Percentiles rank a stretch among this genome's conserved stretches.
Evolutionary conservation across 2,113 vertebrate species (phyloP).

Genomic region (Antigone vipio): DNA sequence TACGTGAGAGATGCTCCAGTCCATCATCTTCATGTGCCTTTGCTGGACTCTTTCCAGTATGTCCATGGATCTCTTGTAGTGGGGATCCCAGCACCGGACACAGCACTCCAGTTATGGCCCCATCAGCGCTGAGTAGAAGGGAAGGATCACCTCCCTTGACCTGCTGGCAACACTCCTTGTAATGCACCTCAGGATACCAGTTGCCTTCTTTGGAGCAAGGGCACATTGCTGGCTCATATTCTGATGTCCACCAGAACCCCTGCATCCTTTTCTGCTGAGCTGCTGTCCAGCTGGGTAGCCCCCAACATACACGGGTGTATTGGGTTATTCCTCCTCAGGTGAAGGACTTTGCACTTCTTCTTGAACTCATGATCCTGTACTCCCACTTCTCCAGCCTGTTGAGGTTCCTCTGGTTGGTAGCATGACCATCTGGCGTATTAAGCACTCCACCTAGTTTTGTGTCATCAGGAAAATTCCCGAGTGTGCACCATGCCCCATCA

Average conservation of each 20-base stretch:
- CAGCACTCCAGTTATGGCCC: not conserved
- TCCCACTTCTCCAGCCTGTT: not conserved
- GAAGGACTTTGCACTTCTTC: not conserved
- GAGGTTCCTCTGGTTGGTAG: not conserved
- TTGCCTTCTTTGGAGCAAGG: not conserved
- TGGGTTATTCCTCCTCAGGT: not conserved
- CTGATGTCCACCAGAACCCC: rapidly evolving
- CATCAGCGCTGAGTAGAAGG: not conserved
- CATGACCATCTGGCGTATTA: not conserved
- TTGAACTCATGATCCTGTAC: not conserved
- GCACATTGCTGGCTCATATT: rapidly evolving
- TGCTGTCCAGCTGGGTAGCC: not conserved
- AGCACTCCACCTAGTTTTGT: not conserved
- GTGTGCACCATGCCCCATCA: not conserved
- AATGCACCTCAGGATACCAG: not conserved
- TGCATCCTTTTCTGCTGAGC: not conserved
- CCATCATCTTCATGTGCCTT: not conserved
- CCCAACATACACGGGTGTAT: rapidly evolving
- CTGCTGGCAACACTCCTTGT: rapidly evolving
- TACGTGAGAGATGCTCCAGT: not conserved
- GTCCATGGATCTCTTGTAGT: not conserved
- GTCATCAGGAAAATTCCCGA: not conserved
- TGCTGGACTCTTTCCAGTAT: not conserved
- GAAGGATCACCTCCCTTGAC: not conserved
- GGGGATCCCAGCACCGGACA: not conserved